Conservation (phyloP, 2,113 vertebrate genomes). For the Recurvirostra avosetta region DNA sequence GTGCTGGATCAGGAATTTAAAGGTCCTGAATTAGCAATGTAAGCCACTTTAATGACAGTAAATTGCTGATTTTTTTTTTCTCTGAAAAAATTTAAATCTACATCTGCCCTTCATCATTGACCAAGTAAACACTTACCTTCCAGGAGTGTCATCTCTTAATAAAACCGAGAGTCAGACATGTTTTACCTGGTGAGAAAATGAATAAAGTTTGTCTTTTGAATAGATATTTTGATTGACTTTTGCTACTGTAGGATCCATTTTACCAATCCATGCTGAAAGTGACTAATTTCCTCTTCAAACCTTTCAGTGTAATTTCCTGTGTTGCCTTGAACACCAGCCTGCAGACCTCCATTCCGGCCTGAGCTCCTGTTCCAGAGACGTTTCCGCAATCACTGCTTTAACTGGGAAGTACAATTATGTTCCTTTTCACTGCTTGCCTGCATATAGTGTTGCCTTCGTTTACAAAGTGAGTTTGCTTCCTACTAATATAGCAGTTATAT, state of each 20-base stretch:
- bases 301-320: not conserved
- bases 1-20: not conserved
- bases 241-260: not conserved
- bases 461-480: not conserved
- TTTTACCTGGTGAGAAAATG: not conserved
- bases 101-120: not conserved
- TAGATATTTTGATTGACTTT: not conserved
- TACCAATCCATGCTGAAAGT: not conserved
- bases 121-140: not conserved
- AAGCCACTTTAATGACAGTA: not conserved
- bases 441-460: not conserved
- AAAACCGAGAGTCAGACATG: not conserved
- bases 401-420: not conserved
- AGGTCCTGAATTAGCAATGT: not conserved
- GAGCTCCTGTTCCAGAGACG: not conserved
- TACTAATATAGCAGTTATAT: not conserved
- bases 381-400: not conserved
- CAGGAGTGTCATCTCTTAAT: not conserved
- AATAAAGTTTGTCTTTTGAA: not conserved
- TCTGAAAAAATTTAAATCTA: not conserved
- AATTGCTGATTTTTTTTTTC: not conserved
- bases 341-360: not conserved
- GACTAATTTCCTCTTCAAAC: not conserved
- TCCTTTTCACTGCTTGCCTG: not conserved
- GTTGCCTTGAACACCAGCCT: not conserved